Evolutionary conservation across 2,797 vertebrate species (phyloP).

Genomic region (Pseudopleuronectes americanus): DNA sequence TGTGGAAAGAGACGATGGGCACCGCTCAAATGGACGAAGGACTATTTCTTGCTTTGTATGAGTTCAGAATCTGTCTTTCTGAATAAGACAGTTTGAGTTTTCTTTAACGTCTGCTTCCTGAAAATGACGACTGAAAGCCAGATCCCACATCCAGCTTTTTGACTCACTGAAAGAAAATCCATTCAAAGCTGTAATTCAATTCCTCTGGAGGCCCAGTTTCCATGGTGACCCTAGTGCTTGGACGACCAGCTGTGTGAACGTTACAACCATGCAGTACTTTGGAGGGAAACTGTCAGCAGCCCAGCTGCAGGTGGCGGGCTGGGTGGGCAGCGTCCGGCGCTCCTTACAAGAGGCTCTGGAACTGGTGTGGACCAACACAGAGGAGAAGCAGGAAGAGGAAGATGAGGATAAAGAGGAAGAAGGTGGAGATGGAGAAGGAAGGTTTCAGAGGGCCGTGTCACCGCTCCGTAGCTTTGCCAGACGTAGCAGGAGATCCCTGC

Average conservation of each 20-base stretch:
- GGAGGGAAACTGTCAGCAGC: conserved; percentile 90
- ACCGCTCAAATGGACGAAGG: conserved; percentile 16
- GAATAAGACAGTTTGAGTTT: conserved; percentile 7
- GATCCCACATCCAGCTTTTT: conserved; percentile 28
- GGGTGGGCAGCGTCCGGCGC: conserved; percentile 87
- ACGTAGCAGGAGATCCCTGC: conserved; percentile 88
- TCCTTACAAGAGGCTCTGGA: conserved; percentile 90
- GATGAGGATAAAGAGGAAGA: conserved; percentile 43
- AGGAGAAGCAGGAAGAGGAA: conserved; percentile 51
- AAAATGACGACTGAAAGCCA: conserved; percentile 36
- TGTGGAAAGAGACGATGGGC: conserved; percentile 27
- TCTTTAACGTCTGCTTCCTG: conserved; percentile 7
- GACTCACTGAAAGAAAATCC: conserved; percentile 16
- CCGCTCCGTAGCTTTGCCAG: conserved; percentile 88
- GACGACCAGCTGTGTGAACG: conserved; percentile 42
- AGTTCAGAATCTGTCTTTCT: conserved; percentile 27
- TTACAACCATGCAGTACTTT: conserved; percentile 88
- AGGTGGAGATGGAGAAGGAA: conserved; percentile 44
- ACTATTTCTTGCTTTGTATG: conserved; percentile 15
- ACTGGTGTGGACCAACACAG: conserved; percentile 75
- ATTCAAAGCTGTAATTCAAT: conserved; percentile 29
- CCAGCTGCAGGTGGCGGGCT: conserved; percentile 89
- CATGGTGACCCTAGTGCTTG: conserved; percentile 50
- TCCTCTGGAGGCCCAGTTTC: conserved; percentile 48
- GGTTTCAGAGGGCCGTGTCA: conserved; percentile 85